Base-by-base conservation (phyloP, 2,113 vertebrate species). In the Tragelaphus imberbis region DNA sequence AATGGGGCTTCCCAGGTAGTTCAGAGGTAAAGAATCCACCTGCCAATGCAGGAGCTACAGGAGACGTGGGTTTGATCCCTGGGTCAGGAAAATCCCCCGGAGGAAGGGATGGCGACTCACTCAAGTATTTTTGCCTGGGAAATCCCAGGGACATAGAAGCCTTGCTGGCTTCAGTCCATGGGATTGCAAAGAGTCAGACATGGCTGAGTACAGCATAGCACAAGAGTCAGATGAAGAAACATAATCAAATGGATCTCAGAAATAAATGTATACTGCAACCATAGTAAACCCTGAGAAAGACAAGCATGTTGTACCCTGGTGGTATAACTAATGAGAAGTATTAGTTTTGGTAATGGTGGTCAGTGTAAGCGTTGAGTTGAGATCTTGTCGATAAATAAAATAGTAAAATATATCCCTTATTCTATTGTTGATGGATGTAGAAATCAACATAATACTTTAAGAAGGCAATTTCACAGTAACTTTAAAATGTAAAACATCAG, bases 121-220 rank as follows among this genome's bases (percentile, higher is more conserved):
- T 36, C 65, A 36, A 36, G 33, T 36, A 68, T 1, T 68, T 33
- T 68, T 68, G 65, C 65, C 33, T 68, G 65, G 65, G 65, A 68
- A 68, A 23, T 23, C 65, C n/a, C n/a, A 71, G 65, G 65, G 65
- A 71, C 65, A 71, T 11, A 71, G 65, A 71, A 71, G 17, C 19
- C n/a, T 71, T 36, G 9, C 65, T 0, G 0, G 65, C 4, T 71
- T 36, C 19, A 36, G 19, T 71, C n/a, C n/a, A 12, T 11, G n/a
- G n/a, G 65, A 71, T 3, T 71, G 65, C 65, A 6, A 10, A 68
- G n/a, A 1, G 2, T 71, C 19, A 23, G n/a, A 23, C 0, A 2
- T 23, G n/a, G 12, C 23, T 71, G 68, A 23, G 9, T 40, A 21
- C n/a, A 71, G n/a, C n/a, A 40, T 21, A 71, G 68, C n/a, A 40